Percentiles rank a stretch among this genome's conserved stretches.
Conservation (phyloP, 2,888 invertebrate species). For the Atherix ibis region DNA sequence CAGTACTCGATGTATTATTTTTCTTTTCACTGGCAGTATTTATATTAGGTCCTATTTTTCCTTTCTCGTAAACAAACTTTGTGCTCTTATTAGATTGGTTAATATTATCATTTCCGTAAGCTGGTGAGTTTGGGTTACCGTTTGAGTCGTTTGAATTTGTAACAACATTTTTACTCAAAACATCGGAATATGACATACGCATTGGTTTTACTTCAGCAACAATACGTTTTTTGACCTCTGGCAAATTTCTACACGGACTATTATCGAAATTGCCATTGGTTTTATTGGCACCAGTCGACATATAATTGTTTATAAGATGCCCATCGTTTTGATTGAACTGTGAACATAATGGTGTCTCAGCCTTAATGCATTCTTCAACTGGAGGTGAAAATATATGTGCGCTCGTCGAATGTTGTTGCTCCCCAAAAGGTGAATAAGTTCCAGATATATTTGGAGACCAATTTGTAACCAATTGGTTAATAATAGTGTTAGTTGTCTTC, state of each 20-base stretch:
- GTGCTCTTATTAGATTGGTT: conserved; percentile 11
- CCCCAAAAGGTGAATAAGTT: conserved; percentile 25
- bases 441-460: conserved; percentile 29
- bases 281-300: conserved; percentile 8
- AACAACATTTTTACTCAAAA: conserved; percentile 48
- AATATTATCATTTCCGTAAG: conserved; percentile 31
- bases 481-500: conserved; percentile 23
- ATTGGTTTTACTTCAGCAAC: conserved; percentile 76
- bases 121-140: conserved; percentile 29
- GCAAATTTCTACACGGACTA: conserved; percentile 9
- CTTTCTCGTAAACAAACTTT: conserved; percentile 3
- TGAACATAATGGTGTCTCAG: background rate
- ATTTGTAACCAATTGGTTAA: conserved; percentile 28
- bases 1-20: background rate
- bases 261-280: conserved; percentile 16
- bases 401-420: conserved; percentile 6
- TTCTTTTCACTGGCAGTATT: conserved; percentile 4
- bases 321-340: background rate
- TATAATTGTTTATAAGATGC: background rate
- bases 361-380: background rate
- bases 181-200: conserved; percentile 75
- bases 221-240: conserved; percentile 39
- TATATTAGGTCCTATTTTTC: background rate
- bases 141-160: conserved; percentile 37
- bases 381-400: background rate